Conservation (phyloP, 37 sponge, comb jelly and placozoan species). For the Hormiphora californensis region DNA sequence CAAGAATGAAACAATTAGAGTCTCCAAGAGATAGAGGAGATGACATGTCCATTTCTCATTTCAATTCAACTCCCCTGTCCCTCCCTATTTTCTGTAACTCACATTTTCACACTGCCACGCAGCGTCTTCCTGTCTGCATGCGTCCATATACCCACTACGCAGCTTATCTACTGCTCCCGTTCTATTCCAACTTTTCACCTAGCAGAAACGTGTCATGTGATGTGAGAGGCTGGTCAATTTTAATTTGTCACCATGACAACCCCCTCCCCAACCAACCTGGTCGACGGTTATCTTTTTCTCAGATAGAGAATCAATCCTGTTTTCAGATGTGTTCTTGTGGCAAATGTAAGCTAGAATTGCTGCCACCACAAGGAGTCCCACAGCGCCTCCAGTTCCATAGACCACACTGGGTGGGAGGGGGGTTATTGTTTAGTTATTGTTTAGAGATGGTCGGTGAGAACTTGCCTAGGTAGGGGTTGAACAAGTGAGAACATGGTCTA, state of each 20-base stretch:
- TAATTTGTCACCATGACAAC: background rate
- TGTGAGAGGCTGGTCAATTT: background rate
- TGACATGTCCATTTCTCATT: too few relatives aligned
- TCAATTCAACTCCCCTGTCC: too few relatives aligned
- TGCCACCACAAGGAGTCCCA: too few relatives aligned
- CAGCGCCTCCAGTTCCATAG: too few relatives aligned
- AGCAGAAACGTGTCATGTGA: background rate
- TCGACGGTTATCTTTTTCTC: conserved; percentile 17
- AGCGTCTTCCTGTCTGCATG: conserved; percentile 5
- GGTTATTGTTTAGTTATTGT: too few relatives aligned
- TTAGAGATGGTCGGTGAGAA: too few relatives aligned
- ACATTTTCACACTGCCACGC: conserved; percentile 39
- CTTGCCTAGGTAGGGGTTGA: too few relatives aligned
- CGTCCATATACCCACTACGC: background rate
- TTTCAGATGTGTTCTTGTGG: background rate
- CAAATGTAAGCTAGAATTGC: too few relatives aligned
- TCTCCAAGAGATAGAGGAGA: background rate
- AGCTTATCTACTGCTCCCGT: conserved; percentile 17
- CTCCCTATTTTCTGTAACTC: background rate
- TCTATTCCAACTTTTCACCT: conserved; percentile 14
- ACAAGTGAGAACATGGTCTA: too few relatives aligned
- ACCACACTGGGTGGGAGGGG: too few relatives aligned
- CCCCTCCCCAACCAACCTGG: background rate
- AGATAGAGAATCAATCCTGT: background rate
- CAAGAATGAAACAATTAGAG: background rate